These are phyloP conservation scores for Andinoacara biseriatus DNA, from an alignment of 2,113 vertebrate species.

Conservation along the genomic window DNA sequence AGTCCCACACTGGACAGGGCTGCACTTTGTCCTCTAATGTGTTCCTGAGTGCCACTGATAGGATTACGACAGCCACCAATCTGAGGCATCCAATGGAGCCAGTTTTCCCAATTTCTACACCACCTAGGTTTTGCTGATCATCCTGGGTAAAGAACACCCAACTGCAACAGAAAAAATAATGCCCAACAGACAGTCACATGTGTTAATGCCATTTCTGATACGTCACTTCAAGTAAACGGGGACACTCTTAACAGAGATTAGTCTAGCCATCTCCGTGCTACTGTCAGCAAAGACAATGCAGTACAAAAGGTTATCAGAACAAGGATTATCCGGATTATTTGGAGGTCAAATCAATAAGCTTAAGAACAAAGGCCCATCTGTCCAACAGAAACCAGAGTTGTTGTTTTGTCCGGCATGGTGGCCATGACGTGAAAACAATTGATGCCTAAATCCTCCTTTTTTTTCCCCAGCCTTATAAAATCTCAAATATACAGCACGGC, in stretches of 20 bases:
- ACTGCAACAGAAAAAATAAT: not conserved
- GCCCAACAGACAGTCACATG: not conserved
- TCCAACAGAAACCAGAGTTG: not conserved
- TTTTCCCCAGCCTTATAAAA: not conserved
- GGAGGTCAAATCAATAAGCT: not conserved
- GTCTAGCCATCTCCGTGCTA: not conserved
- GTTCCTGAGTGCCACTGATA: no score
- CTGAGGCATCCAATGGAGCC: not conserved
- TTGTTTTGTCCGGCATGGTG: not conserved
- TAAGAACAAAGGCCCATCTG: slow-evolving; percentile 5
- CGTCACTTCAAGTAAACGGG: not conserved
- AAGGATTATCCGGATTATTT: not conserved
- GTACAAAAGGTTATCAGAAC: not conserved
- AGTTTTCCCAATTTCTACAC: not conserved
- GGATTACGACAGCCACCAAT: no score
- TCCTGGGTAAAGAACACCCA: not conserved
- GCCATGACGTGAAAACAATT: not conserved
- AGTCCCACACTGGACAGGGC: no score
- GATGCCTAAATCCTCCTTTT: not conserved
- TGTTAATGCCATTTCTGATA: not conserved
- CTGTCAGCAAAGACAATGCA: not conserved
- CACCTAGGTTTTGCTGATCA: not conserved
- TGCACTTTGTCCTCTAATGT: no score
- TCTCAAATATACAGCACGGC: not conserved
- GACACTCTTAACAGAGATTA: not conserved